Conservation (phyloP, 2,797 vertebrate genomes). For the Parambassis ranga region DNA sequence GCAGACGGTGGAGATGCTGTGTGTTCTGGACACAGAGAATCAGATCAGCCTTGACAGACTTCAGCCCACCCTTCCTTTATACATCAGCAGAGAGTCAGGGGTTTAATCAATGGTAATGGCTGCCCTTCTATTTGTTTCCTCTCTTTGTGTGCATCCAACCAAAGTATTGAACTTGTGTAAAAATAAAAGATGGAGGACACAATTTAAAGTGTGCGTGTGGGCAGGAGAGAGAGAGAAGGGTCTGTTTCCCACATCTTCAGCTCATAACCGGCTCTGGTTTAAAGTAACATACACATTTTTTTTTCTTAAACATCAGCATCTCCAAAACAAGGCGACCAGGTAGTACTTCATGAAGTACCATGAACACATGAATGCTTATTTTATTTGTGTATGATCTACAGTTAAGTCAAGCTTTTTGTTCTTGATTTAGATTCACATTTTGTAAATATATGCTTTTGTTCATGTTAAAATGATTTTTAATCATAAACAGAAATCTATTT, state of each 20-base stretch:
- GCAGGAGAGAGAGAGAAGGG: background rate
- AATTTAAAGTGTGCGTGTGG: conserved; percentile 11
- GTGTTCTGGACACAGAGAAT: conserved; percentile 84
- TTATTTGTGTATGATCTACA: conserved; percentile 38
- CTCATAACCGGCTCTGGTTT: conserved; percentile 35
- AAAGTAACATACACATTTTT: conserved; percentile 31
- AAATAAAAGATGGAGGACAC: conserved; percentile 30
- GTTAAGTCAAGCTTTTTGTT: conserved; percentile 32
- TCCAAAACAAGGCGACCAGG: conserved; percentile 10
- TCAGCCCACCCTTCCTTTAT: conserved; percentile 83
- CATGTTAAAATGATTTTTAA: conserved; percentile 44
- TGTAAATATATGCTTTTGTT: conserved; percentile 66
- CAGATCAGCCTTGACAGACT: conserved; percentile 86
- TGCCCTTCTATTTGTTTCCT: conserved; percentile 39
- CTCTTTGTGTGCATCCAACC: conserved; percentile 53
- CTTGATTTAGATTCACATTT: conserved; percentile 36
- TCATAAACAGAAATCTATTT: conserved; percentile 40
- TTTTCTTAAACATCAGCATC: conserved; percentile 34
- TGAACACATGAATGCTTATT: conserved; percentile 34
- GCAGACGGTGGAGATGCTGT: conserved; percentile 81
- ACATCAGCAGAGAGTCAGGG: conserved; percentile 91
- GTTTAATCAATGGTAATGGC: conserved; percentile 60
- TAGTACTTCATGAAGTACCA: conserved; percentile 36
- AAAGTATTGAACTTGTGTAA: conserved; percentile 49
- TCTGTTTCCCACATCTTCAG: conserved; percentile 17